Evolutionary conservation across 2,888 invertebrate genomes (phyloP), one percentile per base, ranked within the genome.

Genomic region (Drosophila recens): DNA sequence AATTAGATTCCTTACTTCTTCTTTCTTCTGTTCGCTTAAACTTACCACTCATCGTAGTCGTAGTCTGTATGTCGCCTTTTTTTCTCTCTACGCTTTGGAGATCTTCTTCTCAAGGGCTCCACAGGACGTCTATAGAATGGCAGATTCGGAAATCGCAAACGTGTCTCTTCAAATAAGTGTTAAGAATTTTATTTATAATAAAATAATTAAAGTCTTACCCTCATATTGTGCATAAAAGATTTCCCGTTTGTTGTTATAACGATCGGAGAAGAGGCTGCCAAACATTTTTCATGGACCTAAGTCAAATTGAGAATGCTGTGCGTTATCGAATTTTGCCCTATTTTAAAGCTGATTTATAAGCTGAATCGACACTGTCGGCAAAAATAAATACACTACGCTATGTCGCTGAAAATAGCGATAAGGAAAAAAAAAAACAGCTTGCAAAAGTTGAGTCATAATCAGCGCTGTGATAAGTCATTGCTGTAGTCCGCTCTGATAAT

Each of bases 21-120:
- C 20, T 6, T 1, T 6, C 9, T 13, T 9, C 10, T 10, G 17
- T 27, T 3, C 0, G 11, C 13, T 3, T 8, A 10, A 15, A 54
- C 65, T 58, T 49, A 65, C 79, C 80, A 79, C 6, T 75, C 59
- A 38, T 75, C 71, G 56, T 67, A 71, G 46, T 79, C 75, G 38
- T 53, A 71, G 34, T 77, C 75, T 1, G 56, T 27, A n/a, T 20
- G 52, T 11, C 43, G 52, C 4, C 17, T 8, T 52, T 46, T 62
- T 9, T 20, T 58, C 11, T 20, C 43, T 4, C 27, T n/a, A 4
- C 27, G 36, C 43, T 46, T 74, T 11, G 45, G 3, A 9, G 15
- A 30, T 34, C 65, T 77, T 0, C 54, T n/a, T 4, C 20, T 15
- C 27, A 11, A 11, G 9, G 77, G 65, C 46, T 79, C 67, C 30